A percentile compares a stretch with the other conserved stretches of the same genome.
phyloP scores from a whole-genome alignment of 2,888 invertebrate genomes.

The Pegoplata infirma region DNA sequence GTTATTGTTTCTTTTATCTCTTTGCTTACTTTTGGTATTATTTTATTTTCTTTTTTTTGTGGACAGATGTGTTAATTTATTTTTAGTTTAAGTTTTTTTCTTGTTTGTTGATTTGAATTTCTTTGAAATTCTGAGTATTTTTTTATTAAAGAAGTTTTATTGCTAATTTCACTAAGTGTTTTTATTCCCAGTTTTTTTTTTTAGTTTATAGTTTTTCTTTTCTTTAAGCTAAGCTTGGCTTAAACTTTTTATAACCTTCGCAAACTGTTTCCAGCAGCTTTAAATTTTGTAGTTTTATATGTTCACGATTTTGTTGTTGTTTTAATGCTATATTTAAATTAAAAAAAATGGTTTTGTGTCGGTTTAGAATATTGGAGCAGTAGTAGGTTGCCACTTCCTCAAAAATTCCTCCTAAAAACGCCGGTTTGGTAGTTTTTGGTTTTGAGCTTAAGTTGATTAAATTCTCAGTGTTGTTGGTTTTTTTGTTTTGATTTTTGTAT shows the following conservation, averaged over 20 bases:
- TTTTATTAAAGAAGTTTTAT: constrained; percentile 56
- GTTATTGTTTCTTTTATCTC: constrained; percentile 11
- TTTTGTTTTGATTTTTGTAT: constrained; percentile 65
- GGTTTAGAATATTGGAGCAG: constrained; percentile 65
- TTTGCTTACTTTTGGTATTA: constrained; percentile 49
- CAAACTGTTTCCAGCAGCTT: constrained; percentile 57
- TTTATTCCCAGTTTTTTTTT: constrained; percentile 40
- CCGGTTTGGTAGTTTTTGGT: constrained; percentile 60
- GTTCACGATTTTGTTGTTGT: constrained; percentile 41
- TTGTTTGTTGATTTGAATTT: constrained; percentile 53
- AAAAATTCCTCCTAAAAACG: constrained; percentile 59
- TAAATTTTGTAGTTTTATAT: constrained; percentile 17
- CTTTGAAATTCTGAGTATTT: constrained; percentile 63
- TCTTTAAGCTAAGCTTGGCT: constrained; percentile 59
- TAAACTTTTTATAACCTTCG: constrained; percentile 46
- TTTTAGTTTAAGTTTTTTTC: constrained; percentile 27
- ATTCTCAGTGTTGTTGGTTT: constrained; percentile 69
- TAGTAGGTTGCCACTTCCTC: constrained; percentile 62
- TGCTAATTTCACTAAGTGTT: constrained; percentile 61
- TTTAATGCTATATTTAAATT: constrained; percentile 46
- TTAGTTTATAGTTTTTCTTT: constrained; percentile 14
- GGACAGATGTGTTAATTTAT: constrained; percentile 58
- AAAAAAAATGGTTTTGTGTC: constrained; percentile 46
- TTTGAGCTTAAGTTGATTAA: constrained; percentile 64
- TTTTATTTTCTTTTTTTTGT: constrained; percentile 37